Conservation (phyloP, 2,888 invertebrate genomes). For the Nysson spinosus region DNA sequence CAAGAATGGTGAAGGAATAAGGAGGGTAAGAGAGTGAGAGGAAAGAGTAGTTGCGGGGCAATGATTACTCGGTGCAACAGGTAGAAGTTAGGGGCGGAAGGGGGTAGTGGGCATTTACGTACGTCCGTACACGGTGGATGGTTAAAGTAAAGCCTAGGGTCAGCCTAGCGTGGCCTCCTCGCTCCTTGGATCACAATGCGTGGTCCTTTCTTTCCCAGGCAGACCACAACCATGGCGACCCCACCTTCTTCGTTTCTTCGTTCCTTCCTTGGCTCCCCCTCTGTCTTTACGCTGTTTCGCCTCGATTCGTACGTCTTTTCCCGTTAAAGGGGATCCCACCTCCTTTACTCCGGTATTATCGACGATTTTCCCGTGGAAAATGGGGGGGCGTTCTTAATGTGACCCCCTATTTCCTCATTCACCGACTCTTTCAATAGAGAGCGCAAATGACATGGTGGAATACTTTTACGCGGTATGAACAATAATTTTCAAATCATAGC, state of each 20-base stretch:
- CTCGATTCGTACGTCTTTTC: conserved; percentile 46
- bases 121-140: conserved; percentile 63
- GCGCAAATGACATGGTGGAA: too few relatives aligned
- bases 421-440: too few relatives aligned
- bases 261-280: conserved; percentile 14
- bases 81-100: conserved; percentile 56
- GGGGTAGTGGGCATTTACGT: conserved; percentile 57
- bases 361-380: too few relatives aligned
- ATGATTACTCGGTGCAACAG: conserved; percentile 69
- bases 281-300: conserved; percentile 26
- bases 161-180: conserved; percentile 76
- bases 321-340: conserved; percentile 46
- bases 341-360: not conserved
- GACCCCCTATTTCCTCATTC: too few relatives aligned
- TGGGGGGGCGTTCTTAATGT: too few relatives aligned
- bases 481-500: too few relatives aligned
- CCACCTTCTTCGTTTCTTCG: conserved; percentile 62
- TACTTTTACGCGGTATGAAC: too few relatives aligned
- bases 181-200: conserved; percentile 71
- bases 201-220: conserved; percentile 75
- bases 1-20: conserved; percentile 6
- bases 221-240: conserved; percentile 76
- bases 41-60: conserved; percentile 44
- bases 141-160: conserved; percentile 73
- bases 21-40: conserved; percentile 29